Conservation (phyloP, 2,113 vertebrate genomes). For the Menidia beryllina region DNA sequence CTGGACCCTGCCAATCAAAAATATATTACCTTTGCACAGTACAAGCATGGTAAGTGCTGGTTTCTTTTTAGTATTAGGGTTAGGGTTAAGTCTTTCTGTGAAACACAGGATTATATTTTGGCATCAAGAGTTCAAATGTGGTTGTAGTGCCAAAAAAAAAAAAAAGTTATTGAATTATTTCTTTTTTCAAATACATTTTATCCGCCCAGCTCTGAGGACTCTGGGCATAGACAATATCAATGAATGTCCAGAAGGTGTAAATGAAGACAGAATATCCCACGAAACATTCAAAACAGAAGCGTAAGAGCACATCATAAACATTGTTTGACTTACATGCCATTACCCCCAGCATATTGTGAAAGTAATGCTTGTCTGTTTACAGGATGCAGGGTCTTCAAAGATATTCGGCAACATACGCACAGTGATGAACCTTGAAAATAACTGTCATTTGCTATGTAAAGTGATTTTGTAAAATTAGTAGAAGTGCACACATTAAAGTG, state of each 20-base stretch:
- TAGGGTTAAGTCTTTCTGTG: neutral
- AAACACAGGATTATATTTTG: too few relatives aligned
- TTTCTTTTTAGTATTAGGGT: too few relatives aligned
- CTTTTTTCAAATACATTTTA: neutral
- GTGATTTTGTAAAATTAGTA: too few relatives aligned
- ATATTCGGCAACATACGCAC: slow-evolving; percentile 66
- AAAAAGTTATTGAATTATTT: too few relatives aligned
- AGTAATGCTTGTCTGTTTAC: slow-evolving; percentile 32
- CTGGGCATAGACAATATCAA: slow-evolving; percentile 77
- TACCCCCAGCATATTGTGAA: neutral
- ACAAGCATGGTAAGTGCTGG: slow-evolving; percentile 75
- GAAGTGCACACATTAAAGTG: neutral
- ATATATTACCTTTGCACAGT: slow-evolving; percentile 73
- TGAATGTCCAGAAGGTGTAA: slow-evolving; percentile 69
- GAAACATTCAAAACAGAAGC: slow-evolving; percentile 78
- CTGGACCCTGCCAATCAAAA: slow-evolving; percentile 74
- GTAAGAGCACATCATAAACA: slow-evolving; percentile 66
- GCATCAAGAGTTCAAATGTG: neutral
- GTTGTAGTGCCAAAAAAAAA: neutral
- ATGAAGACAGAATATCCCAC: slow-evolving; percentile 74
- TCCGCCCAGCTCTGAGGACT: slow-evolving; percentile 72
- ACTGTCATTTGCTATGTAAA: neutral
- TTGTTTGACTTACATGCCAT: neutral
- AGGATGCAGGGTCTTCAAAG: slow-evolving; percentile 70
- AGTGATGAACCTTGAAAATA: neutral